These are phyloP conservation scores for Anthonomus grandis DNA, from an alignment of 1,140 invertebrate species.

Conservation along the genomic window DNA sequence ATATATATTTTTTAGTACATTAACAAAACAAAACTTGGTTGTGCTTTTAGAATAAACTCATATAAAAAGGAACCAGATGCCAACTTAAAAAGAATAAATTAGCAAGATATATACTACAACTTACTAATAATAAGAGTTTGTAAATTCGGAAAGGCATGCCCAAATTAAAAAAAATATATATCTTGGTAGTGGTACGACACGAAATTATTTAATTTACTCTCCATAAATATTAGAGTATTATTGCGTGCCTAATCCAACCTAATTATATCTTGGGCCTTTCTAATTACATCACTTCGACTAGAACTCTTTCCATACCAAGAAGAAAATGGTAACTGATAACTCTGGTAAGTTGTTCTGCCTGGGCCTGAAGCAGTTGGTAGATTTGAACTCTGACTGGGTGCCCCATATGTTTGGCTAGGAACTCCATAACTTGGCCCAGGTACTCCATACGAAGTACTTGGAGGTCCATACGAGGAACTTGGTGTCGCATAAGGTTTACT, in stretches of 20 bases:
- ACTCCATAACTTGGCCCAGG: constrained; percentile 13
- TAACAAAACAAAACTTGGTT: too few relatives aligned
- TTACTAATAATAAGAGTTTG: too few relatives aligned
- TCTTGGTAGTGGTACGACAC: too few relatives aligned
- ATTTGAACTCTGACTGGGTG: background rate
- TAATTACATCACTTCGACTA: constrained; percentile 24
- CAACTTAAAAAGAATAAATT: too few relatives aligned
- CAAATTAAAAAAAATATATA: too few relatives aligned
- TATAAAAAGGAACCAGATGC: too few relatives aligned
- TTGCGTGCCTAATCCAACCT: constrained; percentile 22
- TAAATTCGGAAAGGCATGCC: too few relatives aligned
- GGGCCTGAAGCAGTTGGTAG: background rate
- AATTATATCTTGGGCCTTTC: constrained; percentile 29
- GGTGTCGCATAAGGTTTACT: background rate
- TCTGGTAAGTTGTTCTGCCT: constrained; percentile 6
- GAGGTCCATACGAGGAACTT: constrained; percentile 3
- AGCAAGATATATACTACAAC: too few relatives aligned
- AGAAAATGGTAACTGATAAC: constrained; percentile 31
- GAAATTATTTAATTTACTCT: too few relatives aligned
- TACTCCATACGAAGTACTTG: constrained; percentile 8
- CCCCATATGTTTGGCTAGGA: constrained; percentile 11
- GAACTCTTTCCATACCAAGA: constrained; percentile 30
- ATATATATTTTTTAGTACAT: too few relatives aligned
- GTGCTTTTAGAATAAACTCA: too few relatives aligned
- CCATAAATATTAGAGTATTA: too few relatives aligned